Evolutionary conservation across 92 coral and sea anemone species (phyloP).

Genomic region (Palythoa heliodiscus): DNA sequence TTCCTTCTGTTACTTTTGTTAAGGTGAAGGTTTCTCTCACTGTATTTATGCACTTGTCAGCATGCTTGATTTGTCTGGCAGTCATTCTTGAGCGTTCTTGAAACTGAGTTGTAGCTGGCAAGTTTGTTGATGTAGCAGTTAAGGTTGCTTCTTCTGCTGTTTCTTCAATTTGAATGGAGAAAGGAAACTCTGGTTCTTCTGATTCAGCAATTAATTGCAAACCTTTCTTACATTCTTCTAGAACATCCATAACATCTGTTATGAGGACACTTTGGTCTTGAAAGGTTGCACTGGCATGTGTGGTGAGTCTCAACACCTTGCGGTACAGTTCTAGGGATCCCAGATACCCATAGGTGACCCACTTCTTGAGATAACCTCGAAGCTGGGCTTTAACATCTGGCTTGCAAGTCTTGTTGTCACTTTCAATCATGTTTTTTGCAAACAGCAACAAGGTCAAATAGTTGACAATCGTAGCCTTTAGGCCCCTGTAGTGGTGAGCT

Average conservation of each 20-base stretch:
- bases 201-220: conserved; percentile 42
- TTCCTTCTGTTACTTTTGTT: conserved; percentile 27
- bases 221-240: conserved; percentile 44
- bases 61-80: conserved; percentile 26
- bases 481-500: conserved; percentile 56
- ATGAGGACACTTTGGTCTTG: conserved; percentile 52
- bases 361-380: conserved; percentile 44
- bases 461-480: conserved; percentile 55
- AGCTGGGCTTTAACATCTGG: conserved; percentile 53
- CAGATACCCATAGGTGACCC: conserved; percentile 50
- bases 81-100: conserved; percentile 14
- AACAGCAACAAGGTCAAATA: conserved; percentile 46
- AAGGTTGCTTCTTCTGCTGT: conserved; percentile 17
- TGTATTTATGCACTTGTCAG: conserved; percentile 19
- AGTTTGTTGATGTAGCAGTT: conserved; percentile 27
- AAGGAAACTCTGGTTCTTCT: conserved; percentile 41
- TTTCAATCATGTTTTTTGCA: conserved; percentile 57
- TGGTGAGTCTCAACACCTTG: conserved; percentile 54
- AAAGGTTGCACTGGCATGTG: conserved; percentile 53
- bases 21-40: conserved; percentile 12
- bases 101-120: conserved; percentile 21
- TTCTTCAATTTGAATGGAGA: conserved; percentile 15
- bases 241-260: conserved; percentile 46
- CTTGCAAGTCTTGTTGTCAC: conserved; percentile 53
- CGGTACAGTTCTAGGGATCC: conserved; percentile 54